Evolutionary conservation across 2,797 vertebrate species (phyloP).

Genomic region (Mormyrops attenuatus): DNA sequence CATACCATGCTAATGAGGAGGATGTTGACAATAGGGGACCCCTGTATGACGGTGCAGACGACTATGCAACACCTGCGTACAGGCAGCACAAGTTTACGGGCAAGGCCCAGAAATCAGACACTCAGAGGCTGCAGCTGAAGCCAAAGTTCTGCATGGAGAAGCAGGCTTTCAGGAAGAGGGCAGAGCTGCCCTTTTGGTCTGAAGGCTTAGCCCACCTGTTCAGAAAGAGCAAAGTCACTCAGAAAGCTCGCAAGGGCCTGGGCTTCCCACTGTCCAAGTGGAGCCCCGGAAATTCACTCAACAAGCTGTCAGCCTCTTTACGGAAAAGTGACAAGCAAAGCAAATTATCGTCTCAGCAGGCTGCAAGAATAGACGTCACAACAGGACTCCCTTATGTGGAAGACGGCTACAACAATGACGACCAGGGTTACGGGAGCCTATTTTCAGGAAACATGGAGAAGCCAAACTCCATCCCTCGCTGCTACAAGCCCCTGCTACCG

Average conservation of each 20-base stretch:
- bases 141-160: conserved; percentile 56
- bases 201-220: conserved; percentile 67
- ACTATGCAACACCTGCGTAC: conserved; percentile 35
- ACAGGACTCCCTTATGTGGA: conserved; percentile 70
- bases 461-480: conserved; percentile 60
- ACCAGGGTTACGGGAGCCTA: conserved; percentile 62
- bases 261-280: conserved; percentile 63
- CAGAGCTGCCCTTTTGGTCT: conserved; percentile 50
- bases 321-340: conserved; percentile 71
- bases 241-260: conserved; percentile 71
- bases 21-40: conserved; percentile 38
- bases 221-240: conserved; percentile 73
- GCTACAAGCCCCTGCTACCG: conserved; percentile 61
- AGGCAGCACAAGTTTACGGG: conserved; percentile 36
- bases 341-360: conserved; percentile 66
- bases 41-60: conserved; percentile 34
- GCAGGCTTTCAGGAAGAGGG: conserved; percentile 32
- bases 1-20: conserved; percentile 8
- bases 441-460: conserved; percentile 69
- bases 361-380: conserved; percentile 68
- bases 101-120: conserved; percentile 42
- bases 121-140: conserved; percentile 43
- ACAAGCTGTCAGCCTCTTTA: conserved; percentile 59
- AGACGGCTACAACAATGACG: conserved; percentile 58
- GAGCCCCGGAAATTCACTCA: conserved; percentile 76